phyloP scores from a whole-genome alignment of 2,797 vertebrate species.

The Sebastes iracundus region DNA sequence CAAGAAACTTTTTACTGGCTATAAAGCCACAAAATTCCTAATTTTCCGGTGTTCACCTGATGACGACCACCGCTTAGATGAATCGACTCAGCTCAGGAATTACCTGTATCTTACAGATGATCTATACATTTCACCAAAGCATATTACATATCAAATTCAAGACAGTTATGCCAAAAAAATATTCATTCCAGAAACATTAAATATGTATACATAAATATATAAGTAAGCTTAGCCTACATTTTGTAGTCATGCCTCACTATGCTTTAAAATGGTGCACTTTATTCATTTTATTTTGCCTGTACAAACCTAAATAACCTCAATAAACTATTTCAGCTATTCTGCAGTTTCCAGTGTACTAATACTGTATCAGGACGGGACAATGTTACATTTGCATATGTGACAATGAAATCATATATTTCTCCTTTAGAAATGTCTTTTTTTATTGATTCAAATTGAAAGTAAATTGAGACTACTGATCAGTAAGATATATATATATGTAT shows the following conservation, averaged over 20 bases:
- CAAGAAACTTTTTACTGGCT: background rate
- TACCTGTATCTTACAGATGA: no score
- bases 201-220: background rate
- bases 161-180: background rate
- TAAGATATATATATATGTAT: background rate
- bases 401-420: background rate
- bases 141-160: background rate
- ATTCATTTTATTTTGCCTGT: background rate
- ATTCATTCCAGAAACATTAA: background rate
- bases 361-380: no score
- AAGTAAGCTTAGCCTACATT: background rate
- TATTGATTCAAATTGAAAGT: background rate
- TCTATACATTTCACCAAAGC: no score
- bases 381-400: background rate
- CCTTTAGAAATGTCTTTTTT: background rate
- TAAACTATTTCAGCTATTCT: background rate
- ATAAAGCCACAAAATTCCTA: background rate
- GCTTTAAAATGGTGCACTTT: background rate
- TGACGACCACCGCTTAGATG: rapidly evolving
- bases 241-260: background rate
- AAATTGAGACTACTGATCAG: background rate
- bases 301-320: background rate
- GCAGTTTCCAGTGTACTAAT: background rate
- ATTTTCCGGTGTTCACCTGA: background rate
- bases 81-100: background rate